phyloP scores from a whole-genome alignment of 2,113 vertebrate genomes.

The Petrocephalus zakoni region DNA sequence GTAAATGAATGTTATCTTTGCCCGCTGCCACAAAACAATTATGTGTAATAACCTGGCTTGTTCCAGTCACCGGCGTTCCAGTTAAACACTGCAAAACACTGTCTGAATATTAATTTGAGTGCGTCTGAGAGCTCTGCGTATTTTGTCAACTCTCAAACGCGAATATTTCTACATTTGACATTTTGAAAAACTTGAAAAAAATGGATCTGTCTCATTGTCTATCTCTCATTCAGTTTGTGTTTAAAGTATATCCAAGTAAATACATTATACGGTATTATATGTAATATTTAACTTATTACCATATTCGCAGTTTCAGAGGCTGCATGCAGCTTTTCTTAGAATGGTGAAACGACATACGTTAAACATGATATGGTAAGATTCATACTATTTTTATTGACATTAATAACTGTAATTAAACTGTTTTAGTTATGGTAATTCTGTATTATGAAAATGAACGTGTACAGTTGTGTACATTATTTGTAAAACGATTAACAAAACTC shows the following conservation, averaged over 20 bases:
- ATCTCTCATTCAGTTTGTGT: not conserved
- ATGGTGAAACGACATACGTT: conserved; percentile 67
- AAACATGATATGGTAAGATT: conserved; percentile 71
- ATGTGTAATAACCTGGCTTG: conserved; percentile 8
- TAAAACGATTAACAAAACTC: not conserved
- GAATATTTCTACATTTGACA: not conserved
- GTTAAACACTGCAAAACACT: conserved; percentile 7
- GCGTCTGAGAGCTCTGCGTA: conserved; percentile 13
- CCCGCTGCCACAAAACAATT: not conserved
- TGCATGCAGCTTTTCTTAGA: conserved; percentile 80
- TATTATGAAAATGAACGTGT: not conserved
- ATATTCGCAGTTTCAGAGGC: conserved; percentile 74
- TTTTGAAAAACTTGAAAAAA: not conserved
- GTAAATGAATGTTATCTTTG: conserved; percentile 57
- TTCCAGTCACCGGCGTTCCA: conserved; percentile 1
- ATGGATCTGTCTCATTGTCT: not conserved
- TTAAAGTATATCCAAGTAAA: not conserved
- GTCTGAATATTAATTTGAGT: conserved; percentile 23
- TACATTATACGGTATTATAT: not conserved
- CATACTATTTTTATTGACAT: not conserved
- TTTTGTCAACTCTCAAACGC: not conserved
- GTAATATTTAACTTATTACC: conserved; percentile 20
- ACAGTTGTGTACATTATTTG: not conserved
- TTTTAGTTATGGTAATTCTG: not conserved
- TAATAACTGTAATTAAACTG: not conserved